Conservation (phyloP, 1,140 invertebrate genomes). For the Archivesica marissinica region DNA sequence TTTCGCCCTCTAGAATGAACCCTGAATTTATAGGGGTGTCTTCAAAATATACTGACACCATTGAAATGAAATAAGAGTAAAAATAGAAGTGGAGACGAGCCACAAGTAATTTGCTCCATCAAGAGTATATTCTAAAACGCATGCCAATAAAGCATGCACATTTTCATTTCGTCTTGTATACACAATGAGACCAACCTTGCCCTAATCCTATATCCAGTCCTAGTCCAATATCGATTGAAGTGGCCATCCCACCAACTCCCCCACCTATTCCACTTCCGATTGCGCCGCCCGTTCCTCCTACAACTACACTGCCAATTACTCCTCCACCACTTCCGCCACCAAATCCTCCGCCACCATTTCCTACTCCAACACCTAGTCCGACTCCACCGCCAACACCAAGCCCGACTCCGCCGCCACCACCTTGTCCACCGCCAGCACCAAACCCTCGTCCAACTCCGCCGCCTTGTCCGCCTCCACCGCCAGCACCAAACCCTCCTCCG, state of each 20-base stretch:
- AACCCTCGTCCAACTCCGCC: background rate
- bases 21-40: no score
- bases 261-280: background rate
- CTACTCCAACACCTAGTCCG: background rate
- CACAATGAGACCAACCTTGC: background rate
- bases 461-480: background rate
- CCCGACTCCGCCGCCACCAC: background rate
- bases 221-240: no score
- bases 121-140: no score
- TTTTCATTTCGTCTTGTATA: no score
- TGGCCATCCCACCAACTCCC: background rate
- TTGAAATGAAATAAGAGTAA: no score
- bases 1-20: no score
- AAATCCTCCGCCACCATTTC: background rate
- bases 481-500: background rate
- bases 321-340: background rate
- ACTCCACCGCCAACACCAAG: background rate
- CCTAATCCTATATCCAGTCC: no score
- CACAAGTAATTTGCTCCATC: no score
- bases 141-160: no score
- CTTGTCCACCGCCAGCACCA: background rate
- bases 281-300: background rate
- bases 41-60: no score
- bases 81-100: no score
- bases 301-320: background rate